phyloP scores from a whole-genome alignment of 2,113 vertebrate genomes.

The Pycnonotus jocosus region DNA sequence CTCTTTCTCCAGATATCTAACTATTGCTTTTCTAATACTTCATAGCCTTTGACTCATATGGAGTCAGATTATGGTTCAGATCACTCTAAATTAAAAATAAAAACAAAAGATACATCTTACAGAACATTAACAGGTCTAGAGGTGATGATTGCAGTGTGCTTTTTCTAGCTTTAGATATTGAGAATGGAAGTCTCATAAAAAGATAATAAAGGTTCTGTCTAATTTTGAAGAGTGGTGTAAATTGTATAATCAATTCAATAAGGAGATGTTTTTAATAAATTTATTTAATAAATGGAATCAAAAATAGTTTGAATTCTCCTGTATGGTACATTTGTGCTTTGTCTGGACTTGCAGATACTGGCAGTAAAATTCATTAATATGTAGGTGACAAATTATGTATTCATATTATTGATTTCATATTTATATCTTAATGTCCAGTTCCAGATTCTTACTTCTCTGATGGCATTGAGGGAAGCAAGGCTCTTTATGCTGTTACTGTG shows the following conservation, averaged over 20 bases:
- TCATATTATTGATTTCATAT: not conserved
- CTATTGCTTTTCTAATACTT: not conserved
- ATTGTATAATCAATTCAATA: not conserved
- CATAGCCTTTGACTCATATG: not conserved
- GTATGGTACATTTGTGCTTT: not conserved
- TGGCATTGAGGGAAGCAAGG: not conserved
- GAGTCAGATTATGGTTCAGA: not conserved
- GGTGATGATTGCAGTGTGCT: not conserved
- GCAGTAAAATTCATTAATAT: not conserved
- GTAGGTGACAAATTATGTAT: not conserved
- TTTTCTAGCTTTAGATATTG: constrained; percentile 22
- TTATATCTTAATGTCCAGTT: not conserved
- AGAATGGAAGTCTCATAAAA: not conserved
- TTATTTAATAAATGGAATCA: constrained; percentile 4
- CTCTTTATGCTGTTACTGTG: not conserved
- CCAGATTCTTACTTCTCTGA: not conserved
- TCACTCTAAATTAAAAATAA: not conserved
- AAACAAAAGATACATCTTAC: not conserved
- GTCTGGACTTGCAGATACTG: not conserved
- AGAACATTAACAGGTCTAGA: not conserved
- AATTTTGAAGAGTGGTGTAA: not conserved
- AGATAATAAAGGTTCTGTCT: not conserved
- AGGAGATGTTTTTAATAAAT: not conserved
- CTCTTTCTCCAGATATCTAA: not conserved
- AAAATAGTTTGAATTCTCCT: not conserved